phyloP scores from a whole-genome alignment of 2,888 invertebrate genomes.

The Xestoiulus laeticollis region DNA sequence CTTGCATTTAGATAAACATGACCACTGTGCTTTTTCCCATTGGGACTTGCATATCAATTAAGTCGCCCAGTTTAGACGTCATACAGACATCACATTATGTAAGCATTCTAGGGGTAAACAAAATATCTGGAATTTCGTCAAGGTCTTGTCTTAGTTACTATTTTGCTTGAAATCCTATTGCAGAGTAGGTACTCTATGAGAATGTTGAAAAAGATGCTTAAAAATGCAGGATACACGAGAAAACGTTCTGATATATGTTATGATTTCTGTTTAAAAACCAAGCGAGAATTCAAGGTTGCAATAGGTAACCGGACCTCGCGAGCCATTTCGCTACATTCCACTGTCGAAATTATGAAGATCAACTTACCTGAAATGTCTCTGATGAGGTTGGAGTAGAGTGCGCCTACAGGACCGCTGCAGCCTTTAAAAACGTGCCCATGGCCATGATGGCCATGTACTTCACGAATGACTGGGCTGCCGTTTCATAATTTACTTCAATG shows the following conservation, averaged over 20 bases:
- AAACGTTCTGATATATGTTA: slow-evolving; percentile 13
- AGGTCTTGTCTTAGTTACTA: not conserved
- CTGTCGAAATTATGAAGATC: not conserved
- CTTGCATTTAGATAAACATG: not conserved
- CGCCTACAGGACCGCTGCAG: not conserved
- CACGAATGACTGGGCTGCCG: slow-evolving; percentile 39
- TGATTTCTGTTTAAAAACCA: not conserved
- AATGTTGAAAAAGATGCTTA: not conserved
- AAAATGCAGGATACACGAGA: slow-evolving; percentile 21
- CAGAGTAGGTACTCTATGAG: not conserved
- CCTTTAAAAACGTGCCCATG: not conserved
- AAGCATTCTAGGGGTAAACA: too few relatives aligned
- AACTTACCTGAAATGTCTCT: slow-evolving; percentile 31
- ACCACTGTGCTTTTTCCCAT: not conserved
- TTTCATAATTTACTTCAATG: slow-evolving; percentile 41
- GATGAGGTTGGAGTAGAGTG: not conserved
- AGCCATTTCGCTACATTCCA: slow-evolving; percentile 41
- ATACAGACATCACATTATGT: too few relatives aligned
- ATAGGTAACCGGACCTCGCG: slow-evolving; percentile 34
- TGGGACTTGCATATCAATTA: not conserved
- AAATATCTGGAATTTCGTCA: not conserved
- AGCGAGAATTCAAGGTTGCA: not conserved
- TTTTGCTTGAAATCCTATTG: not conserved
- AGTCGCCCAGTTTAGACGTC: not conserved
- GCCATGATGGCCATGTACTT: slow-evolving; percentile 31